A percentile compares a stretch with the other conserved stretches of the same genome.
These are phyloP conservation scores for Antedon bifida DNA, from an alignment of 35 echinoderm and acorn worm species.

Conservation along the genomic window DNA sequence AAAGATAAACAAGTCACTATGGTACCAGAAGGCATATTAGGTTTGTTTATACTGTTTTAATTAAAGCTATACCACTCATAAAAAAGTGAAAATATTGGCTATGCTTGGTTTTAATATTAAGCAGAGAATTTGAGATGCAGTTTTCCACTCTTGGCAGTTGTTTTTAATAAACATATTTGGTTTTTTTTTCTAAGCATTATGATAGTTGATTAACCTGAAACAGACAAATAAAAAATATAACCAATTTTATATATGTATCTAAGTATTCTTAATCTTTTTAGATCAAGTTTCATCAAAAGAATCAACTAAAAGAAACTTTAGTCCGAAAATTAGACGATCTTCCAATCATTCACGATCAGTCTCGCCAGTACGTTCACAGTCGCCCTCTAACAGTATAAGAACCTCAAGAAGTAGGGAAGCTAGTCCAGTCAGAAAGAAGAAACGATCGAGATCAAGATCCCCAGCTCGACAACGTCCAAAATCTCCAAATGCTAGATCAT, in stretches of 20 bases:
- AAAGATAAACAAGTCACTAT: slow-evolving; percentile 59
- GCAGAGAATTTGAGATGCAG: no score
- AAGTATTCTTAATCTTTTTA: not conserved
- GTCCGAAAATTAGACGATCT: not conserved
- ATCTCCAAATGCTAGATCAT: not conserved
- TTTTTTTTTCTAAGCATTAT: no score
- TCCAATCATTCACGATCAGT: not conserved
- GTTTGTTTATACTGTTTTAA: not conserved
- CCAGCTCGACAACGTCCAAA: not conserved
- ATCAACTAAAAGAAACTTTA: not conserved
- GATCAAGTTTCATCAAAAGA: not conserved
- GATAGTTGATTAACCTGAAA: no score
- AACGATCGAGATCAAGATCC: not conserved
- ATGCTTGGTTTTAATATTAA: no score
- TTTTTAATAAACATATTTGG: no score
- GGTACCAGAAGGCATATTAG: not conserved
- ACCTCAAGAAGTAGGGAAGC: not conserved
- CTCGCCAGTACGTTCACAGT: not conserved
- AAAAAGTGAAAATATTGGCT: no score
- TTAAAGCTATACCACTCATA: no score
- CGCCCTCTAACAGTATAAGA: not conserved
- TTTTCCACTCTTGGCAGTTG: no score
- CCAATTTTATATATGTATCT: not conserved
- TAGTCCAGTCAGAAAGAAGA: not conserved
- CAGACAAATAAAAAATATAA: no score